Percentiles rank a stretch among this genome's conserved stretches.
phyloP scores from a whole-genome alignment of 2,797 vertebrate genomes.

The Chaetodon trifasciatus region DNA sequence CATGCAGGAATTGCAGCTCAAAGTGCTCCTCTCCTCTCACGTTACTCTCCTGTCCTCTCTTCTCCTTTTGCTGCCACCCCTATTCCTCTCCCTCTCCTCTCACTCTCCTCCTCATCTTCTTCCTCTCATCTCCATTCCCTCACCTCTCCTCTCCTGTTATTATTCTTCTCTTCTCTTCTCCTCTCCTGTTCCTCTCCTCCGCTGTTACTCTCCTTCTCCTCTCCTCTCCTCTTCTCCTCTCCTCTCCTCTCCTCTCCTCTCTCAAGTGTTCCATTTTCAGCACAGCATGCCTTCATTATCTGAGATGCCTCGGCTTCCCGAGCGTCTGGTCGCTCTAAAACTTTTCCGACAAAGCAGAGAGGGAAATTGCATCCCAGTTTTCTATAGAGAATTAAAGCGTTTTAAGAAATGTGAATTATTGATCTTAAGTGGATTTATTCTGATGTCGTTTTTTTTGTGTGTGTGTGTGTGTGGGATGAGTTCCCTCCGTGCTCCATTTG shows the following conservation, averaged over 20 bases:
- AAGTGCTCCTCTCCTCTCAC: too few relatives aligned
- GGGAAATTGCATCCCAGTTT: conserved; percentile 76
- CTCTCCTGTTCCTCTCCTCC: not conserved
- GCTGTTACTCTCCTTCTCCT: not conserved
- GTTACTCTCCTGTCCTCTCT: too few relatives aligned
- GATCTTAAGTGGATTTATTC: conserved; percentile 82
- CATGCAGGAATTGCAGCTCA: too few relatives aligned
- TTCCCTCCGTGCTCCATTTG: conserved; percentile 32
- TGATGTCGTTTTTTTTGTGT: conserved; percentile 47
- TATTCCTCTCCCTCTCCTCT: too few relatives aligned
- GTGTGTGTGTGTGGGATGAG: conserved; percentile 41
- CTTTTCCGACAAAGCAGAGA: conserved; percentile 73
- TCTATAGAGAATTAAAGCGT: conserved; percentile 80
- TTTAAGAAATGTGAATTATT: conserved; percentile 86
- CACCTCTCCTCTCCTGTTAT: not conserved
- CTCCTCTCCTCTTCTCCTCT: not conserved
- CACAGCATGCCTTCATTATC: conserved; percentile 64
- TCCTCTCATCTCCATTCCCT: not conserved
- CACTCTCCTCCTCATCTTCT: not conserved
- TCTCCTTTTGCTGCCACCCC: too few relatives aligned
- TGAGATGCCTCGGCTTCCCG: conserved; percentile 55
- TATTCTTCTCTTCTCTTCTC: not conserved
- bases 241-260: not conserved
- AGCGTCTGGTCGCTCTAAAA: conserved; percentile 65
- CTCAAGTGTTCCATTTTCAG: conserved; percentile 67